These are phyloP conservation scores for Cervus canadensis DNA, from an alignment of 2,113 vertebrate genomes.

Conservation along the genomic window DNA sequence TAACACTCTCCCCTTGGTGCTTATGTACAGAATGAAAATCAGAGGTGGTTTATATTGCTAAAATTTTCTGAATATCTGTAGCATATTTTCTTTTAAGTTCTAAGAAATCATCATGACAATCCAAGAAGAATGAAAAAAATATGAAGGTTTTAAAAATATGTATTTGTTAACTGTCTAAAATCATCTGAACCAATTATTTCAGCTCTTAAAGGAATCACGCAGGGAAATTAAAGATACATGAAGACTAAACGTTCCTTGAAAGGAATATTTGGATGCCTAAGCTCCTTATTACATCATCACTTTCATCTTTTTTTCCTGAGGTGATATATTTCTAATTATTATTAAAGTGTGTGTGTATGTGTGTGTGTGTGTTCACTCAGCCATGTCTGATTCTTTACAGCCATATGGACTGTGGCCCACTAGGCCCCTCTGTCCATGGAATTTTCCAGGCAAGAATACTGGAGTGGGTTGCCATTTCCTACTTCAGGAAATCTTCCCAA, in stretches of 20 bases:
- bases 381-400: neutral
- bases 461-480: neutral
- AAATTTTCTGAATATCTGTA: neutral
- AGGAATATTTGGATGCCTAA: neutral
- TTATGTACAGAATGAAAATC: neutral
- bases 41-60: neutral
- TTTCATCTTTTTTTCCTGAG: neutral
- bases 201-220: neutral
- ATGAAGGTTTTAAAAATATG: neutral
- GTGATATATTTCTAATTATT: neutral
- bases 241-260: neutral
- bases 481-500: neutral
- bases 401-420: neutral
- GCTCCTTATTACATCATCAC: neutral
- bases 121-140: neutral
- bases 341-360: neutral
- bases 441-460: neutral
- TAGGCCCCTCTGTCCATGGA: neutral
- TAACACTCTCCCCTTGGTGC: neutral
- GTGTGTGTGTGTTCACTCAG: neutral
- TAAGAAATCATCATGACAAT: neutral
- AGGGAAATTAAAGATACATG: neutral
- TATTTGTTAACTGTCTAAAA: neutral
- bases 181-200: neutral
- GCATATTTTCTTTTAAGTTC: neutral